Percentiles rank a stretch among this genome's conserved stretches.
Evolutionary conservation across 1,140 invertebrate genomes (phyloP).

Genomic region (Drosophila nikananu): DNA sequence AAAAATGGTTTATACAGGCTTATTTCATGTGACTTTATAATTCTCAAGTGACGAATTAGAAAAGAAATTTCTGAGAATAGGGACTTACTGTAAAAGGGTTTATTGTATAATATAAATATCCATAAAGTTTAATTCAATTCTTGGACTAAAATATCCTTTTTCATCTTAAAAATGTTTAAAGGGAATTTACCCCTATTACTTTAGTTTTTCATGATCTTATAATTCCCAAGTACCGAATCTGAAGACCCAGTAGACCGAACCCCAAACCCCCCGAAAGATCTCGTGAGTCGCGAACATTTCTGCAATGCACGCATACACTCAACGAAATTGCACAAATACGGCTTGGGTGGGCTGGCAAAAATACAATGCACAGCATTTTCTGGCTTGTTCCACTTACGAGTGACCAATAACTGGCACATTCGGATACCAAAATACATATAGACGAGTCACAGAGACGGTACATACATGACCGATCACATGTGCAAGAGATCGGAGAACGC

Average conservation of each 20-base stretch:
- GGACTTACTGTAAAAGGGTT: too few species aligned
- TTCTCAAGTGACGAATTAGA: background rate
- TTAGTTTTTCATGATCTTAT: background rate
- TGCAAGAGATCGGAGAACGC: conserved; percentile 37
- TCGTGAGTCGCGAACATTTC: conserved; percentile 14
- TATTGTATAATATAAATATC: too few species aligned
- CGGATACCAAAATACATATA: conserved; percentile 19
- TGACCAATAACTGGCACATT: conserved; percentile 31
- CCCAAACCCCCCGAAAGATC: background rate
- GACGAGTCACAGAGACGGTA: conserved; percentile 5
- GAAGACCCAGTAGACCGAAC: background rate
- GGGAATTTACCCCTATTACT: too few species aligned
- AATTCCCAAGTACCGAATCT: background rate
- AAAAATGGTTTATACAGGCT: background rate
- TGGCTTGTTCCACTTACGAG: conserved; percentile 36
- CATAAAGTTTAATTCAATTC: too few species aligned
- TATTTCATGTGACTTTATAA: background rate
- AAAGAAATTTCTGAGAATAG: background rate
- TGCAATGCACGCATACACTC: conserved; percentile 15
- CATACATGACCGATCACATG: conserved; percentile 30
- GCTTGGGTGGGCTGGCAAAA: conserved; percentile 3
- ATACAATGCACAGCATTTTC: conserved; percentile 28
- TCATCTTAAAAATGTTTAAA: background rate
- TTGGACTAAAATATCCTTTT: too few species aligned
- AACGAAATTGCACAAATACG: conserved; percentile 25